Evolutionary conservation across 1,140 invertebrate species (phyloP), one percentile per base, ranked within the genome.

Genomic region (Leptinotarsa defecta): DNA sequence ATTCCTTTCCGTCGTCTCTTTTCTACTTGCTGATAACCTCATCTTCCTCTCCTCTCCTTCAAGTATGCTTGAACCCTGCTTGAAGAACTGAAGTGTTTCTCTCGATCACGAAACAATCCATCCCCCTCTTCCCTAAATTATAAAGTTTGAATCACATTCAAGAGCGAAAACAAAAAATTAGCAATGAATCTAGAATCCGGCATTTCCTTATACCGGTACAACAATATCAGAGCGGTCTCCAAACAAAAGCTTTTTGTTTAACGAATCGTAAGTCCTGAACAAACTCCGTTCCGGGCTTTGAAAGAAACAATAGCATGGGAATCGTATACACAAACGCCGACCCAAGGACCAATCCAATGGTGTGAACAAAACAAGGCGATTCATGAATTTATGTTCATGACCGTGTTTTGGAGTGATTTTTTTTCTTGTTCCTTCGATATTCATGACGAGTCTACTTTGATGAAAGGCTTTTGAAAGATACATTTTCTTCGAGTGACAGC

Each of bases 171-270:
- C 64, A 65, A 65, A 65, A 65, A 20, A 65, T 65, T 22, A 65
- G 64, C 64, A 57, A 71, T 22, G 69, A 57, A 20, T 61, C 27
- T 19, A n/a, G 24, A 71, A 71, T 48, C 19, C 24, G n/a, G 49
- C 69, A 71, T 71, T 71, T 71, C 69, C 69, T 71, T 71, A 22
- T 19, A 71, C 17, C 13, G 17, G n/a, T 48, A 17, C 57, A n/a
- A 57, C 49, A 27, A 68, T 43, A 68, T 61, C 48, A 48, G 19
- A 27, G 69, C 19, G 49, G n/a, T 48, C 20, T 71, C 49, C 19
- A 71, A 34, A 71, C 69, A 71, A 71, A 71, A 71, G 69, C 69
- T 71, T 71, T 71, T 71, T 71, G 69, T 71, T 71, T 71, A 71
- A 71, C 69, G 69, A 71, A 71, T 71, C 69, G 69, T 71, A 71